phyloP scores from a whole-genome alignment of 2,888 invertebrate species.

The Leptothorax acervorum region DNA sequence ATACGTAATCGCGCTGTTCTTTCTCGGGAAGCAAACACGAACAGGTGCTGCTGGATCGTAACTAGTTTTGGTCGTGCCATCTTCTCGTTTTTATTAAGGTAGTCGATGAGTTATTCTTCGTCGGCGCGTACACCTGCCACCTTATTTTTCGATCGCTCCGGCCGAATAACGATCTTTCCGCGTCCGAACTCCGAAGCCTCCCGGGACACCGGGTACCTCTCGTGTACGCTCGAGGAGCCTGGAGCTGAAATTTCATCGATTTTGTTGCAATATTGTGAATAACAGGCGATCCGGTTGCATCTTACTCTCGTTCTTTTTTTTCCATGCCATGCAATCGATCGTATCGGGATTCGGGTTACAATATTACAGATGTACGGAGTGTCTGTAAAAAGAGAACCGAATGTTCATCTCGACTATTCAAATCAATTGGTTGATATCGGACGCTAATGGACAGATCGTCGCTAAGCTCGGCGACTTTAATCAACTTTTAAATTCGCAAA shows the following conservation, averaged over 20 bases:
- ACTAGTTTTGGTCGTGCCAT: constrained; percentile 32
- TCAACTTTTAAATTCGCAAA: constrained; percentile 1
- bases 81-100: constrained; percentile 22
- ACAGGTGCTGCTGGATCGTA: constrained; percentile 19
- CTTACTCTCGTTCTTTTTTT: background rate
- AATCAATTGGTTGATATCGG: background rate
- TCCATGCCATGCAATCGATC: constrained; percentile 10
- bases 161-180: constrained; percentile 26
- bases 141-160: constrained; percentile 30
- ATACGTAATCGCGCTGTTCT: background rate
- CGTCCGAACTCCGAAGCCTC: constrained; percentile 1
- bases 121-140: constrained; percentile 32
- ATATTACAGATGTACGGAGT: background rate
- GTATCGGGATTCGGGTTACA: background rate
- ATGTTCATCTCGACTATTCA: background rate
- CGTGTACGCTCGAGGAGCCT: background rate
- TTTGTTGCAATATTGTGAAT: constrained; percentile 15
- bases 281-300: constrained; percentile 27
- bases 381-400: background rate
- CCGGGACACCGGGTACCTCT: constrained; percentile 16
- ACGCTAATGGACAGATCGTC: background rate
- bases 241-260: constrained; percentile 52
- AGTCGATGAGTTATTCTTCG: background rate
- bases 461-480: background rate
- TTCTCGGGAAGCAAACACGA: constrained; percentile 6